These are phyloP conservation scores for Babylonia areolata DNA, from an alignment of 1,140 invertebrate species.

Conservation along the genomic window DNA sequence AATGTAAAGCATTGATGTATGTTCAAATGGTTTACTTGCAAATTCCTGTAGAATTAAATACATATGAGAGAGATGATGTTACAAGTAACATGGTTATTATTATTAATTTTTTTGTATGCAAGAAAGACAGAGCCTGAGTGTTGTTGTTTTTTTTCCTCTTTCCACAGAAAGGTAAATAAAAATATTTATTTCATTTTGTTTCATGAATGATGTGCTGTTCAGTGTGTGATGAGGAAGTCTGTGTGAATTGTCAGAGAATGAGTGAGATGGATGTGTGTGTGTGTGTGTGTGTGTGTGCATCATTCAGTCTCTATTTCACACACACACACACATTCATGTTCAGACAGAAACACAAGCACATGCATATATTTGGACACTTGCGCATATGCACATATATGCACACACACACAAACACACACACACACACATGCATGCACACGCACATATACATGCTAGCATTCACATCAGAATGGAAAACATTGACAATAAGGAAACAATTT, in stretches of 20 bases:
- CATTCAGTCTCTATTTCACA: not conserved
- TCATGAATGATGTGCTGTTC: not conserved
- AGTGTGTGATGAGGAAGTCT: not conserved
- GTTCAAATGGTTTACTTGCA: too few relatives aligned
- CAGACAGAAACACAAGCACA: not conserved
- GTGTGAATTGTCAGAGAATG: not conserved
- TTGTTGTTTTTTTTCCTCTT: not conserved
- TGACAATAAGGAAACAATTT: too few relatives aligned
- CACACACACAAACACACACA: not conserved
- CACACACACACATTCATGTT: slow-evolving; percentile 6
- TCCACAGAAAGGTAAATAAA: not conserved
- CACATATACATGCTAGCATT: not conserved
- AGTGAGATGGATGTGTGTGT: not conserved
- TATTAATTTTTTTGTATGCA: not conserved
- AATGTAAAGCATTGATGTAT: too few relatives aligned
- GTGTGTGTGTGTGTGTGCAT: not conserved
- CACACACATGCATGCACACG: not conserved
- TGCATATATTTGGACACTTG: too few relatives aligned
- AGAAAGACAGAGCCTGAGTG: not conserved
- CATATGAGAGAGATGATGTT: too few relatives aligned
- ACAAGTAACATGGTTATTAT: too few relatives aligned
- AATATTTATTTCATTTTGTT: not conserved
- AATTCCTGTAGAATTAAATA: too few relatives aligned
- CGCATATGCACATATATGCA: too few relatives aligned
- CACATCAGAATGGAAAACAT: too few relatives aligned